Percentiles rank a stretch among this genome's conserved stretches.
phyloP scores from a whole-genome alignment of 2,888 invertebrate genomes.

The Rhaphigaster nebulosa region DNA sequence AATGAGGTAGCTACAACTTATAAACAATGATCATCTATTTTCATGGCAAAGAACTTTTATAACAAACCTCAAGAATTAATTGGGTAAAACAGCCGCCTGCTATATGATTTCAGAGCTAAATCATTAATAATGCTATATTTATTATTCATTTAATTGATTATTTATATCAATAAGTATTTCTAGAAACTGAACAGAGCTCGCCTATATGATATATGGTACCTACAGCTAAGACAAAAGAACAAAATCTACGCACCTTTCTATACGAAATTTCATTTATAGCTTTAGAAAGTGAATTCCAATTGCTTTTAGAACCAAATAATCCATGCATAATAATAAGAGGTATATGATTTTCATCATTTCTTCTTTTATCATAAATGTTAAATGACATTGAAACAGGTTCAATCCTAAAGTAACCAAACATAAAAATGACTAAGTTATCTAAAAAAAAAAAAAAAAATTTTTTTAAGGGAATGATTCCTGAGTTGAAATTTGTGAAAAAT shows the following conservation, averaged over 20 bases:
- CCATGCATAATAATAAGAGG: conserved; percentile 66
- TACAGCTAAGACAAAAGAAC: not conserved
- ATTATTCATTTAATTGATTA: not conserved
- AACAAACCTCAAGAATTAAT: not conserved
- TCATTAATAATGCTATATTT: not conserved
- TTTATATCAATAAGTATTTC: not conserved
- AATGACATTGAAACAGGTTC: conserved; percentile 58
- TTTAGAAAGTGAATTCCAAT: conserved; percentile 88
- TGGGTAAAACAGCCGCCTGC: not conserved
- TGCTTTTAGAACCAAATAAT: conserved; percentile 83
- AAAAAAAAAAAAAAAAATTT: not conserved
- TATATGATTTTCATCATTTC: conserved; percentile 2
- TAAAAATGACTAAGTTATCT: not conserved
- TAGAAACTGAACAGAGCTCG: not conserved
- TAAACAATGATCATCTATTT: not conserved
- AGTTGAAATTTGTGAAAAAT: not conserved
- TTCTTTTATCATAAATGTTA: conserved; percentile 52
- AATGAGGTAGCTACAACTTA: not conserved
- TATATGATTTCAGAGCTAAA: not conserved
- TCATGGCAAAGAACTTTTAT: not conserved
- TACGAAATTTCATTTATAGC: conserved; percentile 76
- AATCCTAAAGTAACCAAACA: conserved; percentile 52
- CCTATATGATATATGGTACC: not conserved
- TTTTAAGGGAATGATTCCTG: not conserved
- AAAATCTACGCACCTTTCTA: conserved; percentile 61